Evolutionary conservation across 64 coral and sea anemone genomes (phyloP).

Genomic region (Actinia equina): DNA sequence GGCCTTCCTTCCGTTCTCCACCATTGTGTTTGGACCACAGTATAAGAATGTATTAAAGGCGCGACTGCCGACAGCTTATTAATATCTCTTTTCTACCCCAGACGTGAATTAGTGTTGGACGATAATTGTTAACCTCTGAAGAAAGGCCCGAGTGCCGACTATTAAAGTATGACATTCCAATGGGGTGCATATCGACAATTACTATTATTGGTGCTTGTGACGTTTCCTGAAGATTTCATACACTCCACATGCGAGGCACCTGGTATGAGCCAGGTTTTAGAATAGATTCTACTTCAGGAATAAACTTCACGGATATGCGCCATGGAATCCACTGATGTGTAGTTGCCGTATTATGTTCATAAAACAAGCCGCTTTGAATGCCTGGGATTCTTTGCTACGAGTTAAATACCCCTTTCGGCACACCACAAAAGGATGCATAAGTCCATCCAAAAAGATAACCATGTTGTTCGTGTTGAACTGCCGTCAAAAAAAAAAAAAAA

Average conservation of each 20-base stretch:
- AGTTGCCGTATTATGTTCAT: constrained; percentile 6
- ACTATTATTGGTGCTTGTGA: constrained; percentile 8
- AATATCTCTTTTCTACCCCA: background rate
- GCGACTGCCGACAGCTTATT: constrained; percentile 19
- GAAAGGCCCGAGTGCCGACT: constrained; percentile 19
- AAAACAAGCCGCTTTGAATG: constrained; percentile 36
- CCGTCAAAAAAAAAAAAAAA: background rate
- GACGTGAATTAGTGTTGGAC: constrained; percentile 10
- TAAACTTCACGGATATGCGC: constrained; percentile 2
- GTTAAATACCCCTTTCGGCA: constrained; percentile 32
- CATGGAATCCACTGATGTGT: constrained; percentile 12
- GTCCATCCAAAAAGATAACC: background rate
- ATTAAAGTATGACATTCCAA: constrained; percentile 7
- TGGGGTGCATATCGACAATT: constrained; percentile 6
- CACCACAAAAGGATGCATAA: constrained; percentile 22
- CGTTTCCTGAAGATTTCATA: background rate
- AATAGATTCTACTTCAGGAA: background rate
- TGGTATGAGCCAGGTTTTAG: background rate
- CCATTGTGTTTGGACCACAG: constrained; percentile 1
- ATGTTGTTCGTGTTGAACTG: background rate
- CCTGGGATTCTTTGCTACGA: constrained; percentile 12
- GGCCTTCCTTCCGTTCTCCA: constrained; percentile 13
- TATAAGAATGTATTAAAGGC: background rate
- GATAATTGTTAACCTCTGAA: constrained; percentile 22
- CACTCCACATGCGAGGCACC: background rate